Base-by-base conservation (phyloP, 2,113 vertebrate genomes). In the Acanthochromis polyacanthus region DNA sequence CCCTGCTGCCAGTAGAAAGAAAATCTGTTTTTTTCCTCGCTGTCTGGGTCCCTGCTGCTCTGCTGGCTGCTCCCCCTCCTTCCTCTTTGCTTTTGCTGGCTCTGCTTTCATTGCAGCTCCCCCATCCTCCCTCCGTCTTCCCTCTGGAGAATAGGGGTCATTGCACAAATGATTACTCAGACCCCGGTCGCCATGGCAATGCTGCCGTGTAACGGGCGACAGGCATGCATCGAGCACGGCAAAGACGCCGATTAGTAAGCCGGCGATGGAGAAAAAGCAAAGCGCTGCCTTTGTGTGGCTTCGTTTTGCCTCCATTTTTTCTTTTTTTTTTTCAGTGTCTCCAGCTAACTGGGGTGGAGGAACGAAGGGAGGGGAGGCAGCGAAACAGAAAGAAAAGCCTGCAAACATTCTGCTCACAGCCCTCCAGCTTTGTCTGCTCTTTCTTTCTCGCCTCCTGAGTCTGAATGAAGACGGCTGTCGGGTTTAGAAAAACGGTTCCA, bases 161-260 rank as follows among this genome's bases (percentile, higher is more conserved):
- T 96, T 96, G 96, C 96, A 95, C 97, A 97, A 97, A 97, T 97
- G 96, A 97, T 97, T 97, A 97, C 96, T 97, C 96, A 97, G 96
- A 97, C 96, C 96, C 95, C 94, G 86, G 96, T 97, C 95, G 94
- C 96, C 95, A 96, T 96, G 96, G 96, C 95, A 96, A 97, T 96
- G 93, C 90, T 93, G 94, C 95, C 94, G 90, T 95, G 95, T 95
- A 96, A 96, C 95, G 92, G 95, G 83, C 94, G 95, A 95, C 95
- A 95, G 96, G 95, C 96, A 94, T 93, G 95, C 95, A 93, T 93
- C 82, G 93, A 96, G 95, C 95, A 94, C 95, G 94, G 95, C 94
- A 95, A 95, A 96, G 96, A 95, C 93, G 94, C 93, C 93, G 96
- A 96, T 96, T 95, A 96, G 94, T 95, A 93, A 95, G 94, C 92